Evolutionary conservation across 1,140 invertebrate genomes (phyloP).

Genomic region (Drosophila equinoxialis): DNA sequence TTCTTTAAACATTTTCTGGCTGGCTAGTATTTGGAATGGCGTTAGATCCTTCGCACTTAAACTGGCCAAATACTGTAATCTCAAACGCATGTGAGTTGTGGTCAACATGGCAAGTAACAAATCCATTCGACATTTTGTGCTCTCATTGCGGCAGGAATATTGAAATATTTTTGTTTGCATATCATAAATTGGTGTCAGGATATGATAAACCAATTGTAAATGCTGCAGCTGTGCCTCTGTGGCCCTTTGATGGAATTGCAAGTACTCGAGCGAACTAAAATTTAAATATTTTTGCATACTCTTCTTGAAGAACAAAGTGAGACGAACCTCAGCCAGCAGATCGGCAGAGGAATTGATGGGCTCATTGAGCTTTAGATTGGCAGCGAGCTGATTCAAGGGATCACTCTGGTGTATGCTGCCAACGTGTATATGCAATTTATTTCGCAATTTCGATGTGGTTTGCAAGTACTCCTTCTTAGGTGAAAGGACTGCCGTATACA

Average conservation of each 20-base stretch:
- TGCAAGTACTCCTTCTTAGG: conserved; percentile 57
- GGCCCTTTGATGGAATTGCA: conserved; percentile 35
- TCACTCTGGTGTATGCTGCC: conserved; percentile 42
- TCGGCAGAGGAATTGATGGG: conserved; percentile 51
- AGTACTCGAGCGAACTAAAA: conserved; percentile 34
- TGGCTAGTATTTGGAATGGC: conserved; percentile 43
- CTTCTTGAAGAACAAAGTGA: conserved; percentile 43
- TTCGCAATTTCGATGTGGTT: background rate
- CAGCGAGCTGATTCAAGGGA: conserved; percentile 26
- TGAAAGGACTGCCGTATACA: conserved; percentile 44
- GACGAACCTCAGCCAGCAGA: conserved; percentile 48
- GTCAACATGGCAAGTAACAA: conserved; percentile 47
- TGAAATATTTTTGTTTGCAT: conserved; percentile 20
- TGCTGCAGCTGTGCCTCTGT: conserved; percentile 36
- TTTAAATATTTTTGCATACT: conserved; percentile 33
- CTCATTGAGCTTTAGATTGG: background rate
- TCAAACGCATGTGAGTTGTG: conserved; percentile 60
- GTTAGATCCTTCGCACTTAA: conserved; percentile 10
- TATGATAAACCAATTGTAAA: conserved; percentile 60
- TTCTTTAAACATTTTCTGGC: conserved; percentile 25
- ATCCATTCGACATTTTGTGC: conserved; percentile 30
- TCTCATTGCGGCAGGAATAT: conserved; percentile 8
- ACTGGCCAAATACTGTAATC: conserved; percentile 46
- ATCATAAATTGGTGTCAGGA: conserved; percentile 19
- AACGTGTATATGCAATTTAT: conserved; percentile 29